These are phyloP conservation scores for Ptychodera flava DNA, from an alignment of 35 echinoderm and acorn worm genomes.

Conservation along the genomic window DNA sequence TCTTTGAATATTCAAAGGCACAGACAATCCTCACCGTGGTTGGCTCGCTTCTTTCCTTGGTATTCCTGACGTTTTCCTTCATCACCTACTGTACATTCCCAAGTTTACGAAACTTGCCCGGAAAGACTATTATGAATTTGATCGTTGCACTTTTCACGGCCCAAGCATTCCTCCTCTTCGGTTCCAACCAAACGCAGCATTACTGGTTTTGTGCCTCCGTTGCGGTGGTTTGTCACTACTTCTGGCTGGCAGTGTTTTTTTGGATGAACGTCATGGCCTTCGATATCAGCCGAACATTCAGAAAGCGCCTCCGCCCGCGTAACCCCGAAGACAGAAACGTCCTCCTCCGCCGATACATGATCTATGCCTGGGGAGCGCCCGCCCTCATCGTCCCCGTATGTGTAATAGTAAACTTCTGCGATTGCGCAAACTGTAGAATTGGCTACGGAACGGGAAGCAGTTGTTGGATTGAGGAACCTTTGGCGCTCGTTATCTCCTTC, in stretches of 20 bases:
- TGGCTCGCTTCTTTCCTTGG: slow-evolving; percentile 28
- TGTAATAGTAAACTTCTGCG: slow-evolving; percentile 19
- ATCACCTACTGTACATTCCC: slow-evolving; percentile 44
- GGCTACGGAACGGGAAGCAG: slow-evolving; percentile 26
- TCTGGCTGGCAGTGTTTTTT: slow-evolving; percentile 53
- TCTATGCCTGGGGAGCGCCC: slow-evolving; percentile 47
- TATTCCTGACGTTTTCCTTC: slow-evolving; percentile 32
- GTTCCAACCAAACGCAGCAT: slow-evolving; percentile 8
- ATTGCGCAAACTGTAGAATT: slow-evolving; percentile 24
- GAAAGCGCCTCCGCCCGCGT: background rate
- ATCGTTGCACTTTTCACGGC: slow-evolving; percentile 50
- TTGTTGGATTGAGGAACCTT: slow-evolving; percentile 52
- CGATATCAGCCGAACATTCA: slow-evolving; percentile 59
- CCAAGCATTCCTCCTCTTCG: slow-evolving; percentile 37
- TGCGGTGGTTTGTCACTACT: slow-evolving; percentile 42
- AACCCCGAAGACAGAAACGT: slow-evolving; percentile 6
- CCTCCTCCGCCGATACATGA: slow-evolving; percentile 15
- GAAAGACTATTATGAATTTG: slow-evolving; percentile 60
- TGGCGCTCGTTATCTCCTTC: slow-evolving; percentile 25
- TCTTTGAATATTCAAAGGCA: background rate
- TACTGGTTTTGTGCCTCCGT: slow-evolving; percentile 16
- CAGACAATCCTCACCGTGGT: slow-evolving; percentile 18
- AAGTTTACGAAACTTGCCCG: slow-evolving; percentile 53
- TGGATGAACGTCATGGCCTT: slow-evolving; percentile 70
- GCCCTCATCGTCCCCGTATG: slow-evolving; percentile 30